Evolutionary conservation across 2,113 vertebrate species (phyloP), one percentile per base, ranked within the genome.

Genomic region (Gymnarchus niloticus): DNA sequence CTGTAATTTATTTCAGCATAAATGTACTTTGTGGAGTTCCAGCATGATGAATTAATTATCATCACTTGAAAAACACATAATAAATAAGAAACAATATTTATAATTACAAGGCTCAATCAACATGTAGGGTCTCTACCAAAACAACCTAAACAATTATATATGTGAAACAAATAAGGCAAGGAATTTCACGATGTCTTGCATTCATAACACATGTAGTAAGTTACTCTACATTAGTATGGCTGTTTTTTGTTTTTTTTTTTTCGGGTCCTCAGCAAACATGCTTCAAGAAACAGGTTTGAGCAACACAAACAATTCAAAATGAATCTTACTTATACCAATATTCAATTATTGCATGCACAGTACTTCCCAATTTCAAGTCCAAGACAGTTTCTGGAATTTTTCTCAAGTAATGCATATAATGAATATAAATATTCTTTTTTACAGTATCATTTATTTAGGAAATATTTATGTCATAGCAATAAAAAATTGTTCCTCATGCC

Each of bases 11-110:
- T 46, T 41, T 46, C 33, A 0, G 23, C 12, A 54, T 28, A 51
- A 25, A 28, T 25, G 10, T 28, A n/a, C n/a, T 33, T 33, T 54
- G 25, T 56, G 6, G 12, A 56, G 49, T 37, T 82, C 17, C 25
- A 56, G 28, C 25, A 37, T 21, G 19, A 19, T 73, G 33, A 73
- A 73, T 73, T 73, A 73, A 73, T 73, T n/a, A n/a, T n/a, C n/a
- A n/a, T n/a, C n/a, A n/a, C n/a, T 73, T 73, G 65, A 73, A 73
- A 73, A 73, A 73, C 2, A 73, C 65, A 73, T 41, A 73, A 73
- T 41, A 41, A 14, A 73, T 33, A 69, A 37, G 33, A 73, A 37
- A 73, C 65, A 73, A 41, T 41, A 73, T 37, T 41, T 41, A 73
- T 73, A 19, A 73, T 73, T 37, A 73, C 65, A 73, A 73, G 41